Base-by-base conservation (phyloP, 2,888 invertebrate genomes). In the Yponomeuta malinellus region DNA sequence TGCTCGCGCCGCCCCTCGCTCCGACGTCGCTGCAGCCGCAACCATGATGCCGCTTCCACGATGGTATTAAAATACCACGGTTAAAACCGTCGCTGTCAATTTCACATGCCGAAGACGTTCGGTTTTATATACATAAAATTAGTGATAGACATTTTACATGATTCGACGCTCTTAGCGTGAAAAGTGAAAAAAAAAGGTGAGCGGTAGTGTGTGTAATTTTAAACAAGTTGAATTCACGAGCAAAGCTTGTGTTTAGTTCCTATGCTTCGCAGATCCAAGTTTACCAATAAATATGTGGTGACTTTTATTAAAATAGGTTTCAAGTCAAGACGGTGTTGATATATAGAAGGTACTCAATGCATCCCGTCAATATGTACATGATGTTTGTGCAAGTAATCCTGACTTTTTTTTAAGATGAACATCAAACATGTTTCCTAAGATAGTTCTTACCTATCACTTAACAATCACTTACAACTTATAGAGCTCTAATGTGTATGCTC, bases 161-260 rank as follows among this genome's bases (percentile, higher is more conserved):
- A 10, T 68, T 29, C 48, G 23, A 48, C 48, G 48, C 31, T n/a
- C 3, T n/a, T 12, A 74, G 78, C 75, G 76, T 78, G 76, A 77
- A 75, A 73, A 78, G 82, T 77, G 78, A 82, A 78, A 31, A 59
- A 43, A 8, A 59, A 63, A 63, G 6, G 37, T n/a, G 43, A 79
- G 78, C 76, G 79, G 78, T 80, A 79, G 70, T 71, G 73, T 70
- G 73, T 67, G 43, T 73, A 72, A 69, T 63, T 72, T 72, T 70
- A 66, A 48, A 63, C 33, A 67, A 37, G n/a, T 37, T 15, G 33
- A 69, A 63, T 63, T 70, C 64, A 64, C 64, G 87, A 87, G 89
- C 88, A 85, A 86, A 87, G 91, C 91, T 90, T 90, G 88, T 87
- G 87, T 89, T 90, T 87, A 88, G 89, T 92, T 91, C 88, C 89